Evolutionary conservation across 2,797 vertebrate genomes (phyloP).

Genomic region (Coendou prehensilis): DNA sequence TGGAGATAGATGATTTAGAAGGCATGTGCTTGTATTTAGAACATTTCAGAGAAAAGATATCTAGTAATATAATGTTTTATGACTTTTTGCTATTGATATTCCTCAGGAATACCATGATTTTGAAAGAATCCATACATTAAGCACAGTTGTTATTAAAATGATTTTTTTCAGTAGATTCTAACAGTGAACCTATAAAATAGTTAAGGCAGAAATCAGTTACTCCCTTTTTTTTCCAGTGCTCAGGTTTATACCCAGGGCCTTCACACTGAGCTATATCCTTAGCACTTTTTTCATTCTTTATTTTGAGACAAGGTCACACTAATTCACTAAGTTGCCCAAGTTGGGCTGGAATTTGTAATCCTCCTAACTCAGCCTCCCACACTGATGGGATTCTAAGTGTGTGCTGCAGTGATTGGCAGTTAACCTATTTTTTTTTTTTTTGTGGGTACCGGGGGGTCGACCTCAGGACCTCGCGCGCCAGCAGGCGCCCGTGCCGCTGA

Average conservation of each 20-base stretch:
- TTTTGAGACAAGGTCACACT: background rate
- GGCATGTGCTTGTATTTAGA: background rate
- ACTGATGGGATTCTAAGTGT: background rate
- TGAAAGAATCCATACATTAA: constrained; percentile 30
- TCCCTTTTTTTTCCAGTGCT: background rate
- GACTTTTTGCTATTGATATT: background rate
- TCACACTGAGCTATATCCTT: background rate
- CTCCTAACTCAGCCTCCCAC: background rate
- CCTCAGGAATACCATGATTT: background rate
- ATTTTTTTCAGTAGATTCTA: constrained; percentile 38
- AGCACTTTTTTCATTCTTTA: background rate
- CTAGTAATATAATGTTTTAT: background rate
- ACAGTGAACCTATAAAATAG: background rate
- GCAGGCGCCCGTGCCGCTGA: no score
- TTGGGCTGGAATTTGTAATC: background rate
- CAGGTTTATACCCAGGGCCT: background rate
- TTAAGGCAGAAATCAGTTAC: background rate
- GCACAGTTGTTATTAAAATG: background rate
- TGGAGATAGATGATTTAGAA: background rate
- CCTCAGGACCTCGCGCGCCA: no score
- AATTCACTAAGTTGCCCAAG: background rate
- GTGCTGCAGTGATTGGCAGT: background rate
- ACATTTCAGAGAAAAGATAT: background rate
- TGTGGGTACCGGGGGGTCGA: no score
- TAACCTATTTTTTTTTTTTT: background rate